Percentiles rank a stretch among this genome's conserved stretches.
Evolutionary conservation across 2,888 invertebrate genomes (phyloP).

Genomic region (Drosophila setosimentum): DNA sequence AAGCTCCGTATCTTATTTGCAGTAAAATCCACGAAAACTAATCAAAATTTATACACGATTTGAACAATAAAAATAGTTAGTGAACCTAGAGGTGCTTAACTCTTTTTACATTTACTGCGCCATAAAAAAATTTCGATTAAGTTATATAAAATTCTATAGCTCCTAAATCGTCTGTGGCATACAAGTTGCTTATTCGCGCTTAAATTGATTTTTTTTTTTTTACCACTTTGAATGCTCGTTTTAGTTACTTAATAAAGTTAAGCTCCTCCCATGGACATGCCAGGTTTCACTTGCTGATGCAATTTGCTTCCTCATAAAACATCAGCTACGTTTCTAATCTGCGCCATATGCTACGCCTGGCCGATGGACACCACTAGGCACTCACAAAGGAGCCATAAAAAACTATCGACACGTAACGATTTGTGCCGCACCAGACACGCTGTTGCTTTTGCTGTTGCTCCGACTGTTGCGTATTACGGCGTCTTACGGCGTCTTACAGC

Average conservation of each 20-base stretch:
- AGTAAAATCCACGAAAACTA: conserved; percentile 2
- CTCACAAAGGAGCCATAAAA: conserved; percentile 72
- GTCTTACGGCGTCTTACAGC: conserved; percentile 61
- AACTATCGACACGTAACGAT: conserved; percentile 73
- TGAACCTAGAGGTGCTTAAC: neutral
- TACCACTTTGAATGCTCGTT: conserved; percentile 23
- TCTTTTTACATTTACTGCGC: neutral
- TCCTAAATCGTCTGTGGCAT: neutral
- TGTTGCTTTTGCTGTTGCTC: conserved; percentile 29
- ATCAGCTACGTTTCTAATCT: conserved; percentile 73
- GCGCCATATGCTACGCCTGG: conserved; percentile 62
- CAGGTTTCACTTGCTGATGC: conserved; percentile 60
- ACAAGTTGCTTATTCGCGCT: conserved; percentile 4
- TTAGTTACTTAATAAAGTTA: conserved; percentile 50
- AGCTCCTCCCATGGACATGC: conserved; percentile 57
- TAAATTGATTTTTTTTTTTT: conserved; percentile 36
- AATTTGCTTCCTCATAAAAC: conserved; percentile 62
- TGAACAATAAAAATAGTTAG: neutral
- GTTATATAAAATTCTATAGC: conserved; percentile 15
- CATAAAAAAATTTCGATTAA: conserved; percentile 3
- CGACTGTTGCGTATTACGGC: conserved; percentile 71
- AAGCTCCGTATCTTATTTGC: neutral
- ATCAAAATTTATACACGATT: neutral
- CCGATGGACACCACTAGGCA: conserved; percentile 42
- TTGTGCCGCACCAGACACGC: conserved; percentile 65